Evolutionary conservation across 2,797 vertebrate species (phyloP).

Genomic region (Melanotaenia pygmaea): DNA sequence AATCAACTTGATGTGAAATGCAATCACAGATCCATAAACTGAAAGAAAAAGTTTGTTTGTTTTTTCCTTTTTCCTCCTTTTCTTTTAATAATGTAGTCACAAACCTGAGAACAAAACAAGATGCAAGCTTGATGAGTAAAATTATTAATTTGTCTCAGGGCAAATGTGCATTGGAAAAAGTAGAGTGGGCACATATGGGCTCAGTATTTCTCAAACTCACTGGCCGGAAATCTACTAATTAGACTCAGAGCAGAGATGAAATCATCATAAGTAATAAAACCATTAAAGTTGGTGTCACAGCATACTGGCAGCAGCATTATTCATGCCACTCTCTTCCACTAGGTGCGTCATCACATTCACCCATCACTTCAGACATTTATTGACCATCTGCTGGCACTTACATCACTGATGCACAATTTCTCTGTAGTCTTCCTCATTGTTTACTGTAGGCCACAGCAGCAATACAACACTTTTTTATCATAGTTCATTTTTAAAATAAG

Average conservation of each 20-base stretch:
- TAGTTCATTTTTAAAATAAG: slow-evolving; percentile 55
- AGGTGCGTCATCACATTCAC: slow-evolving; percentile 57
- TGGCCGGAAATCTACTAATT: not conserved
- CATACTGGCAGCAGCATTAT: slow-evolving; percentile 42
- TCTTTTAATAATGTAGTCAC: no score
- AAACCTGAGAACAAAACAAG: no score
- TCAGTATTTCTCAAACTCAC: not conserved
- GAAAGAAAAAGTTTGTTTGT: no score
- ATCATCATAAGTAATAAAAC: slow-evolving; percentile 27
- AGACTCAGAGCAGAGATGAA: slow-evolving; percentile 12
- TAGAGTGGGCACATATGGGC: no score
- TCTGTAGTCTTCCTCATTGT: slow-evolving; percentile 7
- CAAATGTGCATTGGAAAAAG: no score
- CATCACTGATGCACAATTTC: slow-evolving; percentile 13
- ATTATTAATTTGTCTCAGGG: no score
- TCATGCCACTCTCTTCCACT: slow-evolving; percentile 54
- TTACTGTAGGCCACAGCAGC: slow-evolving; percentile 1
- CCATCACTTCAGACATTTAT: slow-evolving; percentile 38
- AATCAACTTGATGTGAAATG: not conserved
- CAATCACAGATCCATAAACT: no score
- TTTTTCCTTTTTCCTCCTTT: no score
- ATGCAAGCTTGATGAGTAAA: no score
- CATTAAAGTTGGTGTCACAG: slow-evolving; percentile 45
- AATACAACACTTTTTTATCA: slow-evolving; percentile 29
- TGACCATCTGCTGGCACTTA: slow-evolving; percentile 32